Conservation (phyloP, 1,140 invertebrate genomes). For the Pemphigus obesinymphae region DNA sequence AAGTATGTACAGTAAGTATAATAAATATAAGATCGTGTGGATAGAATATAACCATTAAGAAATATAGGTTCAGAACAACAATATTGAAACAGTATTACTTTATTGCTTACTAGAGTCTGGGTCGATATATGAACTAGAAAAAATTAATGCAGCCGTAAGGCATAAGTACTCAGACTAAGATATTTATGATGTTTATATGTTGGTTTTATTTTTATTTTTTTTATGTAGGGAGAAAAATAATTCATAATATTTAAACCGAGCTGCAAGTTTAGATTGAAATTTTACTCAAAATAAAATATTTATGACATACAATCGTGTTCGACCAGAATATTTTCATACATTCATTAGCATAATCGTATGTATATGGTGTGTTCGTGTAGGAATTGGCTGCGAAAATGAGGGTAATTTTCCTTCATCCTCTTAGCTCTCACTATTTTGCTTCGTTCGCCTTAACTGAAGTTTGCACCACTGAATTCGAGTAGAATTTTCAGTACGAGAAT, state of each 20-base stretch:
- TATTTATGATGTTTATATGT: conserved; percentile 16
- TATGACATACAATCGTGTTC: conserved; percentile 23
- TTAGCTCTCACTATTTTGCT: neutral
- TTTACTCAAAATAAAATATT: conserved; percentile 37
- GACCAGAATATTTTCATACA: conserved; percentile 1
- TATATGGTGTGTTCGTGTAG: neutral
- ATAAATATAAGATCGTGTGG: neutral
- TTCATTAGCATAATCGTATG: conserved; percentile 32
- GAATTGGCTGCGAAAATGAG: conserved; percentile 13
- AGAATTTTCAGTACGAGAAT: neutral
- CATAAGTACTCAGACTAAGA: neutral
- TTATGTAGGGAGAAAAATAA: neutral
- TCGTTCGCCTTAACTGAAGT: neutral
- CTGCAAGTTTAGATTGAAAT: neutral
- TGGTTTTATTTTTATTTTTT: neutral
- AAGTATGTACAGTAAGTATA: neutral
- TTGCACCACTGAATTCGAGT: neutral
- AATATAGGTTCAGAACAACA: neutral
- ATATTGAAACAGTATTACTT: conserved; percentile 1
- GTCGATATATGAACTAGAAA: neutral
- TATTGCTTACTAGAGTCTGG: neutral
- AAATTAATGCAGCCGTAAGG: neutral
- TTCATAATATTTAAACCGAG: neutral
- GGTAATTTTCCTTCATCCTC: conserved; percentile 5
- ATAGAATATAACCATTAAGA: neutral